These are phyloP conservation scores for Lottia scabra DNA, from an alignment of 2,888 invertebrate species.

Conservation along the genomic window DNA sequence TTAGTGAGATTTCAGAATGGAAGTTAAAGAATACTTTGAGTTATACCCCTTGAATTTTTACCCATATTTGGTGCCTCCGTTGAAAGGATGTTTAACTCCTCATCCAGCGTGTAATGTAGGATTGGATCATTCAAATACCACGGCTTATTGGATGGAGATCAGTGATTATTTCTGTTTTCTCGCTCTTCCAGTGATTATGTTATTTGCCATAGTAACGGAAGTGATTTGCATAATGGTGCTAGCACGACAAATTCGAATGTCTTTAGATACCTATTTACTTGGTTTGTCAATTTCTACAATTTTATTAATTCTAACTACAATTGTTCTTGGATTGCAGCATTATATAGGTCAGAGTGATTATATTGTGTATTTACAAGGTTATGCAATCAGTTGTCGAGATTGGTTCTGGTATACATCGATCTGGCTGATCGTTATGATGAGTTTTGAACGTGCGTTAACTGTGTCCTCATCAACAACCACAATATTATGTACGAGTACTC, in stretches of 20 bases:
- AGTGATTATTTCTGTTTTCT: slow-evolving; percentile 56
- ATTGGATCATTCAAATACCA: slow-evolving; percentile 29
- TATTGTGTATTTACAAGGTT: slow-evolving; percentile 55
- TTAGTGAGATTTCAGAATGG: too few species aligned
- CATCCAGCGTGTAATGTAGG: slow-evolving; percentile 42
- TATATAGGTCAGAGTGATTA: slow-evolving; percentile 53
- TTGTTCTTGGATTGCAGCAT: slow-evolving; percentile 49
- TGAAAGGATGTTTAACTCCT: slow-evolving; percentile 49
- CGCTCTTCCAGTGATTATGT: slow-evolving; percentile 56
- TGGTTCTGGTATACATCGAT: slow-evolving; percentile 64
- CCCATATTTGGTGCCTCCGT: slow-evolving; percentile 48
- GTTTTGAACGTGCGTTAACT: slow-evolving; percentile 58
- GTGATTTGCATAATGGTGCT: slow-evolving; percentile 60
- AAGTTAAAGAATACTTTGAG: slow-evolving; percentile 19
- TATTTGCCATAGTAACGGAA: slow-evolving; percentile 54
- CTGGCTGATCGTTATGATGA: slow-evolving; percentile 63
- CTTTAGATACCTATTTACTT: slow-evolving; percentile 62
- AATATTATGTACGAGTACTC: slow-evolving; percentile 52
- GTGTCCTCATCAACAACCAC: slow-evolving; percentile 51
- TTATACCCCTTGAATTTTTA: slow-evolving; percentile 35
- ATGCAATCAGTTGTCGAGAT: slow-evolving; percentile 56
- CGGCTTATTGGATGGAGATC: slow-evolving; percentile 51
- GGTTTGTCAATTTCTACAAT: slow-evolving; percentile 53
- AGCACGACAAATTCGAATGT: slow-evolving; percentile 51
- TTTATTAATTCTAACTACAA: slow-evolving; percentile 47